Percentiles rank a stretch among this genome's conserved stretches.
Evolutionary conservation across 2,113 vertebrate species (phyloP).

Genomic region (Paramormyrops kingsleyae): DNA sequence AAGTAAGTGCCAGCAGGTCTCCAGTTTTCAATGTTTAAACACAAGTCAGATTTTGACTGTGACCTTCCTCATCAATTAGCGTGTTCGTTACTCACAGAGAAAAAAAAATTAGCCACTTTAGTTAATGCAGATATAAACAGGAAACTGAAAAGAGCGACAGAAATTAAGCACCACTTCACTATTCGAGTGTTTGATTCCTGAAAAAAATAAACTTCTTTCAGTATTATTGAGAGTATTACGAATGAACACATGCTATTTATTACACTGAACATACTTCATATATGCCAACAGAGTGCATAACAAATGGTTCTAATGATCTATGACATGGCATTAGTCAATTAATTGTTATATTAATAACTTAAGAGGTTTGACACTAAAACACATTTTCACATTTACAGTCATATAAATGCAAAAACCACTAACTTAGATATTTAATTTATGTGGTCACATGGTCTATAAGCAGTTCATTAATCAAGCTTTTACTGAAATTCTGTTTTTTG

Average conservation of each 20-base stretch:
- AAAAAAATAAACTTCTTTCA: background rate
- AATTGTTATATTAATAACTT: background rate
- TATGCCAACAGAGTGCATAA: background rate
- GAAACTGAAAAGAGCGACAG: background rate
- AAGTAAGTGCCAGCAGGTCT: background rate
- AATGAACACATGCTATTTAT: background rate
- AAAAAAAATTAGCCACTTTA: background rate
- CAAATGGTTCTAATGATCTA: background rate
- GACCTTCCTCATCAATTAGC: background rate
- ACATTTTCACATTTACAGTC: slow-evolving; percentile 2
- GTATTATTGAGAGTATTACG: background rate
- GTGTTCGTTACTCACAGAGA: background rate
- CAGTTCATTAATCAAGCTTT: slow-evolving; percentile 6
- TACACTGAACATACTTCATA: background rate
- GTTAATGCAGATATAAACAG: background rate
- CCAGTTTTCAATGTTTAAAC: background rate
- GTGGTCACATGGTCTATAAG: background rate
- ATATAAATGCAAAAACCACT: slow-evolving; percentile 1
- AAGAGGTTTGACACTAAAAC: background rate
- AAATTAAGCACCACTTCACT: background rate
- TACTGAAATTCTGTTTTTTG: background rate
- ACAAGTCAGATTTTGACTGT: background rate
- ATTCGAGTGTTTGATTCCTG: background rate
- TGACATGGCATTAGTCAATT: background rate
- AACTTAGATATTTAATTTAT: background rate